Percentiles rank a stretch among this genome's conserved stretches.
phyloP scores from a whole-genome alignment of 64 coral and sea anemone genomes.

The Montipora sp. region DNA sequence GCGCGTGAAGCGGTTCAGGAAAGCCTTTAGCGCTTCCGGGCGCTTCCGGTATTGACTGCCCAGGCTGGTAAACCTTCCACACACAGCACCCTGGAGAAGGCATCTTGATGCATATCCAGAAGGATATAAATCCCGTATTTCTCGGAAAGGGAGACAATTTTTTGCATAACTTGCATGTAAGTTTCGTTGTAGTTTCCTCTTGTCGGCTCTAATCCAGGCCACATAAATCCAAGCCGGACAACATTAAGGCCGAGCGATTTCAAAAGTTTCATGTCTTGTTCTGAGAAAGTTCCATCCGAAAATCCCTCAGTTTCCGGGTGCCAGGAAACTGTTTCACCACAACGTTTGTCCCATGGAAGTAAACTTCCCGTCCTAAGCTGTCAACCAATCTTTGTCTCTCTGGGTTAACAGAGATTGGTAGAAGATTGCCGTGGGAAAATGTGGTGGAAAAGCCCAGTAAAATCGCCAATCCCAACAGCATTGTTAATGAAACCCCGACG shows the following conservation, averaged over 20 bases:
- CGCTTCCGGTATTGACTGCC: conserved; percentile 77
- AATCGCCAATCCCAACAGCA: not conserved
- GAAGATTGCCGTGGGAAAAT: conserved; percentile 2
- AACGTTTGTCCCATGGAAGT: conserved; percentile 88
- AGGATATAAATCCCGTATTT: conserved; percentile 90
- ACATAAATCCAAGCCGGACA: conserved; percentile 86
- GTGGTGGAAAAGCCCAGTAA: not conserved
- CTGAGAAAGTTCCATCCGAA: conserved; percentile 70
- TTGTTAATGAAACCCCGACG: not conserved
- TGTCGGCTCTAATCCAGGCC: conserved; percentile 79
- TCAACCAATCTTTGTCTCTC: conserved; percentile 72
- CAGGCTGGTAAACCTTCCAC: conserved; percentile 89
- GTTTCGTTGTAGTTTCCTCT: conserved; percentile 84
- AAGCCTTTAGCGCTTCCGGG: conserved; percentile 72
- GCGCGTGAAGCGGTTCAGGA: conserved; percentile 74
- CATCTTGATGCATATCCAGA: conserved; percentile 93
- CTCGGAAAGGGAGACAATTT: conserved; percentile 69
- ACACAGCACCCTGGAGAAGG: conserved; percentile 84
- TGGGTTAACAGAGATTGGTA: conserved; percentile 74
- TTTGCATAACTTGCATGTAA: conserved; percentile 76
- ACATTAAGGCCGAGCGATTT: conserved; percentile 84
- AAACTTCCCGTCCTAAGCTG: conserved; percentile 73
- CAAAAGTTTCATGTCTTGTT: conserved; percentile 92
- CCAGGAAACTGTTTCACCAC: conserved; percentile 87
- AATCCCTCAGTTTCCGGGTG: conserved; percentile 85